A percentile compares a stretch with the other conserved stretches of the same genome.
These are phyloP conservation scores for Trachymyrmex septentrionalis DNA, from an alignment of 1,140 invertebrate genomes.

Conservation along the genomic window DNA sequence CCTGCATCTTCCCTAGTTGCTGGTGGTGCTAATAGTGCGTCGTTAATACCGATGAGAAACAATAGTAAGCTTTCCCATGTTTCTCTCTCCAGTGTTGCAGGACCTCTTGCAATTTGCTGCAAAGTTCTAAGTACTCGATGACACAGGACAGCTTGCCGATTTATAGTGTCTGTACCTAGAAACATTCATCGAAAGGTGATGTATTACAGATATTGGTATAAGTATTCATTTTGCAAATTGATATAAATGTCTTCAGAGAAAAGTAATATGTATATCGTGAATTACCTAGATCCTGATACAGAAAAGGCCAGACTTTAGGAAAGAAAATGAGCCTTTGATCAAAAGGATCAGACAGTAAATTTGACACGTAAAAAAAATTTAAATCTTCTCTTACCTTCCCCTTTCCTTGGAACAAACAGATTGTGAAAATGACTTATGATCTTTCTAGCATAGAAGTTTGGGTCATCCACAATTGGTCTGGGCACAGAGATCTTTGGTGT, in stretches of 20 bases:
- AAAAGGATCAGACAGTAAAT: constrained; percentile 2
- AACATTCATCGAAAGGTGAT: constrained; percentile 65
- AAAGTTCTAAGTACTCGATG: constrained; percentile 96
- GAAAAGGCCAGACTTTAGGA: constrained; percentile 94
- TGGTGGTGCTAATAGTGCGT: constrained; percentile 96
- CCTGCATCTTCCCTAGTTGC: constrained; percentile 97
- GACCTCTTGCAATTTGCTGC: constrained; percentile 94
- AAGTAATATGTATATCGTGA: constrained; percentile 19
- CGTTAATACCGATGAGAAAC: constrained; percentile 97
- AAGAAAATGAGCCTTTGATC: constrained; percentile 76
- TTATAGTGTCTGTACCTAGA: constrained; percentile 94
- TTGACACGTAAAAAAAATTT: background rate
- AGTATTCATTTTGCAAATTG: background rate
- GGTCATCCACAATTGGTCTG: constrained; percentile 94
- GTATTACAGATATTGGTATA: background rate
- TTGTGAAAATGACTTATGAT: constrained; percentile 98
- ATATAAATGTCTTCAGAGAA: background rate
- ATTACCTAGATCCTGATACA: constrained; percentile 95
- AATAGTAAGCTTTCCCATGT: constrained; percentile 97
- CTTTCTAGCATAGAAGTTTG: constrained; percentile 96
- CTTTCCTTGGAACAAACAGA: constrained; percentile 97
- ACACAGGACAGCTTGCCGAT: constrained; percentile 97
- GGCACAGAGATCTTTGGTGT: constrained; percentile 94
- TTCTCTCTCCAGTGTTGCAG: constrained; percentile 92
- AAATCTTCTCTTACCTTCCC: constrained; percentile 90